Evolutionary conservation across 2,888 invertebrate species (phyloP), one percentile per base, ranked within the genome.

Genomic region (Macropis europaea): DNA sequence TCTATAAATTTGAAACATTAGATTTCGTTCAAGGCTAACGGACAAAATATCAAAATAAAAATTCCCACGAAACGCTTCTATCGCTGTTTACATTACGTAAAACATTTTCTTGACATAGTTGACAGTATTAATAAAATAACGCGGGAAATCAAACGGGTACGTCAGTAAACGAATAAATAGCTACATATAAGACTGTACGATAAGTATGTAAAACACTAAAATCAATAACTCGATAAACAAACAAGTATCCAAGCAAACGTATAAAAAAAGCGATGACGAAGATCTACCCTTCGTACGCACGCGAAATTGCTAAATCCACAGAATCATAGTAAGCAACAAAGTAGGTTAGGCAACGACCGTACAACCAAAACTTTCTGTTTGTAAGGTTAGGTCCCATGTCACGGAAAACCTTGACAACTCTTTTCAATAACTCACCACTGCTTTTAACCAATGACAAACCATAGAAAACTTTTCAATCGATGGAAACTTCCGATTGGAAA

Each of bases 381-480:
- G 34, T 13, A 57, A 52, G 69, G 66, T 69, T 69, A 69, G 34
- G 48, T 56, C 19, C 42, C 13, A 36, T 36, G 13, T 50, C 9
- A 13, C 2, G 30, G 34, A 17, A 40, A 57, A 45, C 4, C 3
- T 9, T 26, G 2, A 24, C 2, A 40, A 43, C 24, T n/a, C 19
- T 4, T 7, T 19, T 22, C 7, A 9, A 6, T 13, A 32, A 13
- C 6, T 38, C 6, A 13, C 53, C 13, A 26, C 32, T 19, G 4
- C 13, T 38, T 28, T 34, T 5, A 15, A 26, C n/a, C 26, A 34
- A 11, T 34, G 19, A 19, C 11, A 0, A 40, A 7, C n/a, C 22
- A 13, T 7, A n/a, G 9, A 56, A 19, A 32, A 24, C 4, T 32
- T 24, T 28, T 52, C 13, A 2, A 40, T 47, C 5, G 26, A 22